phyloP scores from a whole-genome alignment of 1,140 invertebrate genomes.

The Drosophila tsacasi region DNA sequence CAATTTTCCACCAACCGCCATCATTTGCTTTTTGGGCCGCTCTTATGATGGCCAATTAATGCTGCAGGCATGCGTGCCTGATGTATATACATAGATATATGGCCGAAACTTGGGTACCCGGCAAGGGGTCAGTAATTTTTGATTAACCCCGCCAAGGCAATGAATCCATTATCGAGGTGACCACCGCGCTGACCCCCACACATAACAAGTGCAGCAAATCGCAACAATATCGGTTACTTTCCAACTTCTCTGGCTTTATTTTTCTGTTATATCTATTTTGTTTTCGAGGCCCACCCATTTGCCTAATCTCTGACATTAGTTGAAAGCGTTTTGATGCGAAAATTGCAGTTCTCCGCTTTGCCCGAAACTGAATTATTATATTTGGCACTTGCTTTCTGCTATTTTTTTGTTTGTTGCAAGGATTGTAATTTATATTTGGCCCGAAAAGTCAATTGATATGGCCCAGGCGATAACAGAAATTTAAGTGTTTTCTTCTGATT shows the following conservation, averaged over 20 bases:
- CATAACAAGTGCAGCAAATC: constrained; percentile 45
- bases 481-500: constrained; percentile 63
- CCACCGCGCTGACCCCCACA: constrained; percentile 33
- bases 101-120: not conserved
- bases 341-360: constrained; percentile 55
- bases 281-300: constrained; percentile 67
- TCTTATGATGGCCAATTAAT: constrained; percentile 79
- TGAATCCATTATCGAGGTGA: constrained; percentile 70
- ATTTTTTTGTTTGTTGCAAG: constrained; percentile 13
- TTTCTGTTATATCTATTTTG: constrained; percentile 28
- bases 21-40: constrained; percentile 29
- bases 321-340: constrained; percentile 69
- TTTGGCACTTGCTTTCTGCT: constrained; percentile 58
- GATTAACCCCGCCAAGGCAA: constrained; percentile 70
- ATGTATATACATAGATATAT: constrained; percentile 36
- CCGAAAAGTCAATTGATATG: constrained; percentile 82
- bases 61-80: constrained; percentile 68
- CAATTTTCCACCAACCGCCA: constrained; percentile 56
- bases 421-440: constrained; percentile 71
- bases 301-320: constrained; percentile 72
- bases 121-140: constrained; percentile 73
- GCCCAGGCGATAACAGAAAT: constrained; percentile 68
- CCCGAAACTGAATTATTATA: constrained; percentile 72
- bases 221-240: constrained; percentile 45
- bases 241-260: constrained; percentile 23